Conservation (phyloP, 2,797 vertebrate genomes). For the Leuciscus waleckii region DNA sequence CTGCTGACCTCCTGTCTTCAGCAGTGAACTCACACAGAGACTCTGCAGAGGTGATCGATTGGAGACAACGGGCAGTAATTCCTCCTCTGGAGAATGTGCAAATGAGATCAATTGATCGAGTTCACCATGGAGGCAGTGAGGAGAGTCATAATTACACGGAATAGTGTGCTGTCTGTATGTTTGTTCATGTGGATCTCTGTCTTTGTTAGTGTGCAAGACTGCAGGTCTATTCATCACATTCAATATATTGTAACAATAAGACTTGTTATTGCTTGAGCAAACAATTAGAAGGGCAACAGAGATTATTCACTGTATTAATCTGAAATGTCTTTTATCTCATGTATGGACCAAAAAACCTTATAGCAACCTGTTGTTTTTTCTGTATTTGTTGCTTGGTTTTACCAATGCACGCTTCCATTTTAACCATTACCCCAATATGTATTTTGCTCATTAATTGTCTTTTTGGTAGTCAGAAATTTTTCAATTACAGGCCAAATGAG, state of each 20-base stretch:
- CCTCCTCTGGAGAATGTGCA: constrained; percentile 19
- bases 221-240: background rate
- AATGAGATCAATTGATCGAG: constrained; percentile 22
- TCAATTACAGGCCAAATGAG: constrained; percentile 46
- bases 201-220: constrained; percentile 10
- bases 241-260: constrained; percentile 3
- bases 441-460: constrained; percentile 40
- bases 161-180: constrained; percentile 16
- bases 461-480: constrained; percentile 37
- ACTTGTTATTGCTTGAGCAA: background rate
- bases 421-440: constrained; percentile 31
- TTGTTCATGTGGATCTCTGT: constrained; percentile 15
- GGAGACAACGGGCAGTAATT: constrained; percentile 15
- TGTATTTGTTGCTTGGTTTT: background rate
- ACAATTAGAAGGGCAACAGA: background rate
- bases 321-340: background rate
- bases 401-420: background rate
- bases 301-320: background rate
- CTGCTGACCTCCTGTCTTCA: constrained; percentile 16
- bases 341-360: background rate
- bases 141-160: constrained; percentile 20
- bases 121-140: constrained; percentile 11
- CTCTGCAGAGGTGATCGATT: constrained; percentile 34
- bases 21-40: constrained; percentile 34
- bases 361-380: background rate